Base-by-base conservation (phyloP, 2,113 vertebrate genomes). In the Hippoglossus stenolepis region DNA sequence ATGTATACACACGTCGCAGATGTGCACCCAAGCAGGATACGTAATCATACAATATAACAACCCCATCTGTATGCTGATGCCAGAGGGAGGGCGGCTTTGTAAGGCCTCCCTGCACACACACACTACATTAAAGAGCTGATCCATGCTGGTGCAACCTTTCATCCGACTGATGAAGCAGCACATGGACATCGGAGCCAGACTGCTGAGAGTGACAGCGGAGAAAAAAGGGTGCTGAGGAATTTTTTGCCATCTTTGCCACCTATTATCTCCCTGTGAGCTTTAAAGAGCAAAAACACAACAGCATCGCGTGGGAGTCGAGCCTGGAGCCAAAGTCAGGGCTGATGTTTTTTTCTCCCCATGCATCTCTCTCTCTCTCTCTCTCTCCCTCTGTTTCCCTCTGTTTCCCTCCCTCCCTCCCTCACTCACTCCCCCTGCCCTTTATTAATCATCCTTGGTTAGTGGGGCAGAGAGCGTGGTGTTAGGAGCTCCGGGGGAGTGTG, bases 391-490 rank as follows among this genome's bases (percentile, higher is more conserved):
- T 63, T 23, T 79, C 68, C 63, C 67, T 47, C 59, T 68, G 58
- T 77, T 67, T 49, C 73, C 47, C 31, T 31, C 73, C 10, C 40
- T 65, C 57, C 62, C 26, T 67, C 51, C 65, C n/a, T 21, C 51
- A 23, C 56, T 70, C 68, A 17, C 79, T 77, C 83, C 66, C 71
- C 70, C 78, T 88, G 89, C 72, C 82, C 82, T 90, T 90, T 88
- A 92, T 91, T 91, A 91, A 91, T 93, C 90, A 92, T 89, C 90
- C 87, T 90, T 90, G 86, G 86, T 91, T 91, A 92, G 90, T 89
- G 83, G 89, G 89, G 85, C 88, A 92, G 80, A 84, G 90, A 87
- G 78, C 53, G 70, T 76, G 82, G 83, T 85, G 91, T 89, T 78
- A 64, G 89, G 73, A 80, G 87, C 91, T 87, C 82, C 79, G 81